Conservation (phyloP, 2,797 vertebrate genomes). For the Sebastes flavidus region DNA sequence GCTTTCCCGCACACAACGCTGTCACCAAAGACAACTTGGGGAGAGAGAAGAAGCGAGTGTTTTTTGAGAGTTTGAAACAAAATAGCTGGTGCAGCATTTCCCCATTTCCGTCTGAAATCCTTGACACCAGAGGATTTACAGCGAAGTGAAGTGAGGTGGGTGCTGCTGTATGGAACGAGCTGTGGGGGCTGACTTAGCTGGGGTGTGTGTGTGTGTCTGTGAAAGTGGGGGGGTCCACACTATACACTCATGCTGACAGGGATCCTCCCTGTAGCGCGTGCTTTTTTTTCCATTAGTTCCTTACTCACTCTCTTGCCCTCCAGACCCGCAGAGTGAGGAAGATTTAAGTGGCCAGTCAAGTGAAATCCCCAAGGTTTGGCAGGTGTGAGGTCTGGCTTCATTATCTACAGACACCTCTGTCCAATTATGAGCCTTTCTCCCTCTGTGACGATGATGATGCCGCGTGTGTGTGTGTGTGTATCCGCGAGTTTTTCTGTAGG, state of each 20-base stretch:
- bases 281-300: slow-evolving; percentile 82
- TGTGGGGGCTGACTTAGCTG: slow-evolving; percentile 59
- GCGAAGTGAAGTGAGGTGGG: slow-evolving; percentile 78
- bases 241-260: slow-evolving; percentile 77
- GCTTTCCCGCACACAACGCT: slow-evolving; percentile 70
- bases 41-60: slow-evolving; percentile 65
- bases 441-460: slow-evolving; percentile 78
- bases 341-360: slow-evolving; percentile 86
- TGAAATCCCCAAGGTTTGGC: slow-evolving; percentile 84
- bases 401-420: slow-evolving; percentile 87
- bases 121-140: slow-evolving; percentile 84
- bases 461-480: slow-evolving; percentile 19
- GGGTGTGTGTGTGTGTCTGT: neutral
- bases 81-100: slow-evolving; percentile 86
- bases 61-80: slow-evolving; percentile 84
- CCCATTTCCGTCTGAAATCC: slow-evolving; percentile 82
- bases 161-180: slow-evolving; percentile 66
- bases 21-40: slow-evolving; percentile 83
- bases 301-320: slow-evolving; percentile 82
- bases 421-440: slow-evolving; percentile 85
- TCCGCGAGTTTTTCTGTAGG: slow-evolving; percentile 19
- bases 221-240: slow-evolving; percentile 43
- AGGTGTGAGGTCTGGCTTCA: slow-evolving; percentile 86
- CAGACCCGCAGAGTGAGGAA: slow-evolving; percentile 79
- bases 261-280: slow-evolving; percentile 80